These are phyloP conservation scores for Geotrupes spiniger DNA, from an alignment of 2,888 invertebrate genomes.

Conservation along the genomic window DNA sequence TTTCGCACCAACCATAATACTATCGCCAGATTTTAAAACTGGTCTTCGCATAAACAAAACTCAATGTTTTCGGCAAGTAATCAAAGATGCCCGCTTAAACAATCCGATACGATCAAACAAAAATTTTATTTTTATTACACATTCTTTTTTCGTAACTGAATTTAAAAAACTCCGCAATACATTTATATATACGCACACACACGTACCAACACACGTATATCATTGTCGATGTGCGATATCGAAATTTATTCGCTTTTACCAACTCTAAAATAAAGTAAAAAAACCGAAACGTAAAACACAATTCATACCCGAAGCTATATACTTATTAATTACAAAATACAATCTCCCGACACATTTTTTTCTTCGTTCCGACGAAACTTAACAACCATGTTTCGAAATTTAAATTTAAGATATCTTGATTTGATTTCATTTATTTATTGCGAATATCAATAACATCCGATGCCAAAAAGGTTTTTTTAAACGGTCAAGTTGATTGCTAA, in stretches of 20 bases:
- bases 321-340: constrained; percentile 24
- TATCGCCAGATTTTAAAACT: constrained; percentile 22
- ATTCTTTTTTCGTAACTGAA: constrained; percentile 14
- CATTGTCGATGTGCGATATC: constrained; percentile 23
- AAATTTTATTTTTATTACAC: constrained; percentile 22
- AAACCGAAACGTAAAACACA: constrained; percentile 19
- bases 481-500: no score
- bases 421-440: constrained; percentile 18
- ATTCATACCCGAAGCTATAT: constrained; percentile 20
- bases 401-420: constrained; percentile 23
- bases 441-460: no score
- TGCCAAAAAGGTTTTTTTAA: no score
- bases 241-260: constrained; percentile 23
- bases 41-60: constrained; percentile 26
- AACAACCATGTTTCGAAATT: constrained; percentile 12
- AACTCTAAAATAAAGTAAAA: constrained; percentile 1
- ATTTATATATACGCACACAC: background rate
- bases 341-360: constrained; percentile 21
- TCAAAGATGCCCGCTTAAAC: constrained; percentile 21
- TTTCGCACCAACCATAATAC: constrained; percentile 18
- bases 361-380: constrained; percentile 14
- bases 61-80: constrained; percentile 26
- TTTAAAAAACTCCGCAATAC: background rate
- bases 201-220: constrained; percentile 5
- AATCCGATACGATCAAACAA: constrained; percentile 18